phyloP scores from a whole-genome alignment of 2,888 invertebrate species.

The Didymodactylos carnosus region DNA sequence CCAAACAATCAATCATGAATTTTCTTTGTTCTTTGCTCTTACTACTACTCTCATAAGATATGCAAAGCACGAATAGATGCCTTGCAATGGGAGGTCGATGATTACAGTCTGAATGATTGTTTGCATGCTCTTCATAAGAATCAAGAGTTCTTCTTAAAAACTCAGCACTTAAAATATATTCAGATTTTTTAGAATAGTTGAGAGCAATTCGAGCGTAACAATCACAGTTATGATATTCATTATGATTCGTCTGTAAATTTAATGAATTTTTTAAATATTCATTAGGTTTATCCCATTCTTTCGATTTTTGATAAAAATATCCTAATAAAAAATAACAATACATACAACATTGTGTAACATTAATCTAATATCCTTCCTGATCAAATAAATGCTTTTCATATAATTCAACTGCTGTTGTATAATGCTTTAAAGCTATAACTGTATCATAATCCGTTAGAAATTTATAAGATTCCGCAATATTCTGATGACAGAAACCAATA shows the following conservation, averaged over 20 bases:
- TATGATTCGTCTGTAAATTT: background rate
- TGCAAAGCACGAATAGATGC: background rate
- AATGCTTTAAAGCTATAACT: background rate
- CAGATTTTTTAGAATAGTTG: background rate
- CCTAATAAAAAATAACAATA: background rate
- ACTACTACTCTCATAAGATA: too few relatives aligned
- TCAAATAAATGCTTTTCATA: background rate
- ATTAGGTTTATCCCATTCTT: background rate
- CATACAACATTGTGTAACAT: background rate
- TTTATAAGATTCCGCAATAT: background rate
- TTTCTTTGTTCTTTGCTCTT: too few relatives aligned
- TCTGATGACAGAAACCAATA: background rate
- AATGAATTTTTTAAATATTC: background rate
- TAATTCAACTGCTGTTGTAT: background rate
- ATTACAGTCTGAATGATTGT: background rate
- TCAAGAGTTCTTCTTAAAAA: background rate
- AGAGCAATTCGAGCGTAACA: background rate
- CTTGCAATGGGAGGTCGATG: background rate
- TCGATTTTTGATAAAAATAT: background rate
- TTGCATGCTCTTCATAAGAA: background rate
- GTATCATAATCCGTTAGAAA: background rate
- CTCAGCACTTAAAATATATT: background rate
- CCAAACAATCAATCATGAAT: too few relatives aligned
- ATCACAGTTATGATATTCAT: background rate
- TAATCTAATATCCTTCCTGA: background rate